These are phyloP conservation scores for Eustalomyia histrio DNA, from an alignment of 2,888 invertebrate species.

Conservation along the genomic window DNA sequence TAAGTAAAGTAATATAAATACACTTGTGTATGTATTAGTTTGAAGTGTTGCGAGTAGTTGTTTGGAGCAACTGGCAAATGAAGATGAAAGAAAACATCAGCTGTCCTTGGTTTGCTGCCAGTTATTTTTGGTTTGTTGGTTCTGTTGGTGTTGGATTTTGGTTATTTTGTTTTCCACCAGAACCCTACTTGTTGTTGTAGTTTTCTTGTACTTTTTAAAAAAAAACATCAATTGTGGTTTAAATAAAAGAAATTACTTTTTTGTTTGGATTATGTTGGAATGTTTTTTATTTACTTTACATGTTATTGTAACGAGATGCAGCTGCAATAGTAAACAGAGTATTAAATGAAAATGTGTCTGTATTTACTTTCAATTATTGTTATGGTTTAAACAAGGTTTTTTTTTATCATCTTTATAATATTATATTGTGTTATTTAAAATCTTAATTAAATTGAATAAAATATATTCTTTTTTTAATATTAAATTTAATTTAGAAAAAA, in stretches of 20 bases:
- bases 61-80: background rate
- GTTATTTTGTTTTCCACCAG: background rate
- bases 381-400: background rate
- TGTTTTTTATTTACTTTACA: background rate
- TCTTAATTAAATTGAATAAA: no score
- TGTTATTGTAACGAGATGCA: background rate
- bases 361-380: background rate
- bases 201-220: background rate
- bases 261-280: background rate
- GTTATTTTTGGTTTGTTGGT: slow-evolving; percentile 20
- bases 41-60: background rate
- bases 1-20: slow-evolving; percentile 8
- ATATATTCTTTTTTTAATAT: no score
- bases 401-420: no score
- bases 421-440: no score
- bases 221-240: slow-evolving; percentile 23
- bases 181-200: background rate
- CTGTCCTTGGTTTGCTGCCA: slow-evolving; percentile 13
- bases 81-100: slow-evolving; percentile 29
- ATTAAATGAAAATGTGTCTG: background rate
- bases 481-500: no score
- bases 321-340: background rate
- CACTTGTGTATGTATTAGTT: background rate
- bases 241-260: background rate
- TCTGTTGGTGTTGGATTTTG: background rate